phyloP scores from a whole-genome alignment of 2,113 vertebrate genomes.

The Pseudorectes ferrugineus region DNA sequence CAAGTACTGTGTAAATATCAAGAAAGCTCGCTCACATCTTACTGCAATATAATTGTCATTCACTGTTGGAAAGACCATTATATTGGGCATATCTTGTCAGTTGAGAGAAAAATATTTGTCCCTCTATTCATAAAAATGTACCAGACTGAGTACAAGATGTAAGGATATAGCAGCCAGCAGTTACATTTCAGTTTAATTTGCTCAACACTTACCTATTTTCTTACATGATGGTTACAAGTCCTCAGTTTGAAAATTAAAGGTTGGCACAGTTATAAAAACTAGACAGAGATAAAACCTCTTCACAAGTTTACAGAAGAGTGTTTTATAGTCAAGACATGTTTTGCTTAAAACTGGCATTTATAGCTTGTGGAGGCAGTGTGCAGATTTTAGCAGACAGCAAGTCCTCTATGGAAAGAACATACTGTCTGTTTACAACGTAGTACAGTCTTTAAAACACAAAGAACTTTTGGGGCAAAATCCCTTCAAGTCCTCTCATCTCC shows the following conservation, averaged over 20 bases:
- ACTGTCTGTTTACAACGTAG: not conserved
- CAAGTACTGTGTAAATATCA: not conserved
- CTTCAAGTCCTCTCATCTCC: not conserved
- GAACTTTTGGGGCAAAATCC: not conserved
- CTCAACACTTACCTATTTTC: not conserved
- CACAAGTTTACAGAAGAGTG: not conserved
- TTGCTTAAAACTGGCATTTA: conserved; percentile 39
- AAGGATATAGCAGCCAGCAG: not conserved
- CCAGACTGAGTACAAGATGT: not conserved
- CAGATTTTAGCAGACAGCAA: not conserved
- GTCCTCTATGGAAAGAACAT: not conserved
- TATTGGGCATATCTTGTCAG: not conserved
- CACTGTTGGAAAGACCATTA: not conserved
- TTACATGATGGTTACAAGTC: not conserved
- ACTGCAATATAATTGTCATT: not conserved
- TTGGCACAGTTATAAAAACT: not conserved
- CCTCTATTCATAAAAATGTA: conserved; percentile 8
- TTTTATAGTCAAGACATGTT: conserved; percentile 19
- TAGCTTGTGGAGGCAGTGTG: not conserved
- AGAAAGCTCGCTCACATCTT: not conserved
- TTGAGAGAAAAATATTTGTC: not conserved
- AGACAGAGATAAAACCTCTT: not conserved
- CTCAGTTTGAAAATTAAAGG: conserved; percentile 7
- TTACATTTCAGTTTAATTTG: not conserved
- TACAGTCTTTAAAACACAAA: not conserved